These are phyloP conservation scores for Sebastes jordani DNA, from an alignment of 2,797 vertebrate species.

Conservation along the genomic window DNA sequence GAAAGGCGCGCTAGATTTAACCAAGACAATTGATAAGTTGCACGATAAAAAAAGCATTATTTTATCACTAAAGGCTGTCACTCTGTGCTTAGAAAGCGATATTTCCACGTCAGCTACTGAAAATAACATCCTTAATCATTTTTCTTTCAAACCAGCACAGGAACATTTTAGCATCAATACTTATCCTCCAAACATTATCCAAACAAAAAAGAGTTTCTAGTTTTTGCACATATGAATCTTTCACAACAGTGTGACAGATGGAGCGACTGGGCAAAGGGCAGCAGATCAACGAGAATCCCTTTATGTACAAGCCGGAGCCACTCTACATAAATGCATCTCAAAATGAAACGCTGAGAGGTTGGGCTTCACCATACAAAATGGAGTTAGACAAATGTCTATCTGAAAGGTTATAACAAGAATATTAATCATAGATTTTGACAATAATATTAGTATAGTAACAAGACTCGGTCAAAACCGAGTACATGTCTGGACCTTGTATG, in stretches of 20 bases:
- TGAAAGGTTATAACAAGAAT: not conserved
- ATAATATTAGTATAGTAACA: not conserved
- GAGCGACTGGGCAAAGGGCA: slow-evolving; percentile 42
- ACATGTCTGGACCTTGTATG: too few species aligned
- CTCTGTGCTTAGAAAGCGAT: not conserved
- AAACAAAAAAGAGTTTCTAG: slow-evolving; percentile 7
- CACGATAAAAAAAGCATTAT: slow-evolving; percentile 12
- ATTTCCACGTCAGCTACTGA: slow-evolving; percentile 6
- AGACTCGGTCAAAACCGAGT: not conserved
- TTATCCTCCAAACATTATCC: not conserved
- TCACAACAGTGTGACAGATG: slow-evolving; percentile 54
- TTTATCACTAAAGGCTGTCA: not conserved
- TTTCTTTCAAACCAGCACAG: not conserved
- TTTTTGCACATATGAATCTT: slow-evolving; percentile 38
- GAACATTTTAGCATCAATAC: not conserved
- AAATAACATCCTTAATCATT: slow-evolving; percentile 3
- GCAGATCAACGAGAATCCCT: slow-evolving; percentile 53
- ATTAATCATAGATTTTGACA: not conserved
- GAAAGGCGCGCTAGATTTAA: slow-evolving; percentile 58
- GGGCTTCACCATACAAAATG: not conserved
- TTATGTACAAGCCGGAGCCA: slow-evolving; percentile 39
- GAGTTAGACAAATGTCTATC: slow-evolving; percentile 2
- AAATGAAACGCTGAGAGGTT: slow-evolving; percentile 25
- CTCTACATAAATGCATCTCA: slow-evolving; percentile 47
- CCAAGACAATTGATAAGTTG: slow-evolving; percentile 33